These are phyloP conservation scores for Poecile montanus DNA, from an alignment of 2,797 vertebrate species.

Conservation along the genomic window DNA sequence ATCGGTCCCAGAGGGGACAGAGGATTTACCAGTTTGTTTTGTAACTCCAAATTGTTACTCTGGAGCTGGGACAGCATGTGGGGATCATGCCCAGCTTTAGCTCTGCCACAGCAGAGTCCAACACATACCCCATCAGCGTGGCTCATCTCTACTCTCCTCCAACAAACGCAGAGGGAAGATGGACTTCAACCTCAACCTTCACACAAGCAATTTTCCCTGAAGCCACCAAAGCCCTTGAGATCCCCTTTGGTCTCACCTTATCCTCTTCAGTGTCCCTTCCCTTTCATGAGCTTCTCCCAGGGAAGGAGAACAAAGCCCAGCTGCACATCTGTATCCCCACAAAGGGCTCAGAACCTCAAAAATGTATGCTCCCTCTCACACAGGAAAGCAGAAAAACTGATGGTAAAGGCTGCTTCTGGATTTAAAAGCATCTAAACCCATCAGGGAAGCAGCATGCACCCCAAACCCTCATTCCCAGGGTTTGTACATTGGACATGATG, in stretches of 20 bases:
- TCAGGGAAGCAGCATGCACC: fast-evolving
- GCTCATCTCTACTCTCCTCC: background rate
- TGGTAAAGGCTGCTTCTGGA: background rate
- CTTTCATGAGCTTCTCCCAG: background rate
- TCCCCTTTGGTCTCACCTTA: background rate
- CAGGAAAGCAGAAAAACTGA: background rate
- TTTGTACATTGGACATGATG: background rate
- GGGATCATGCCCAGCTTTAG: background rate
- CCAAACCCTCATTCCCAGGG: fast-evolving
- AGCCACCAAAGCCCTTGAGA: background rate
- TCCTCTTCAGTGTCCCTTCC: background rate
- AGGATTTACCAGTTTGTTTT: background rate
- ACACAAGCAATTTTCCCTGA: fast-evolving
- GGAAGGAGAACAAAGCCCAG: background rate
- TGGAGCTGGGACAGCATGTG: background rate
- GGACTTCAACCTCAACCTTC: background rate
- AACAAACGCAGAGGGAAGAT: background rate
- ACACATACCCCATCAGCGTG: fast-evolving
- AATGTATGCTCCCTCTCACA: background rate
- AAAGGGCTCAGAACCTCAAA: background rate
- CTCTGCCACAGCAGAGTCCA: background rate
- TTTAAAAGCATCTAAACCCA: background rate
- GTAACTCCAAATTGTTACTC: background rate
- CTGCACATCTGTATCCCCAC: fast-evolving
- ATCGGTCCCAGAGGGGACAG: background rate